Evolutionary conservation across 2,113 vertebrate genomes (phyloP).

Genomic region (Harpagus bidentatus): DNA sequence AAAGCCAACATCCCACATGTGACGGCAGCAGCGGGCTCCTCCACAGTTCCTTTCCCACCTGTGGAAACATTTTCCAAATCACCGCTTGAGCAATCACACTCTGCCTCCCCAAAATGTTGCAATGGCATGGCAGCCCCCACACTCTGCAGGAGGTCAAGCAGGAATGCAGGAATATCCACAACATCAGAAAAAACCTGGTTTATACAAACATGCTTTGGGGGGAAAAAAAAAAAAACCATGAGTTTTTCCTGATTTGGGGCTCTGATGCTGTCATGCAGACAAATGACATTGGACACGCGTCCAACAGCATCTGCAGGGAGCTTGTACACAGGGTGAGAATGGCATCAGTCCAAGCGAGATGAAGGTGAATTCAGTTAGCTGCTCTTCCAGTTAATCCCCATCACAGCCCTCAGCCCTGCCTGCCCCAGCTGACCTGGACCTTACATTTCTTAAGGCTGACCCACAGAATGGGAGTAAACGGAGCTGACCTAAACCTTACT

Average conservation of each 20-base stretch:
- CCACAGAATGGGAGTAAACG: neutral
- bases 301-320: neutral
- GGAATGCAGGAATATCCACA: neutral
- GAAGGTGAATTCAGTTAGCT: neutral
- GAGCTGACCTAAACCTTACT: neutral
- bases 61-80: neutral
- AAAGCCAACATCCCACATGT: neutral
- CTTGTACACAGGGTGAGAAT: neutral
- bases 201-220: neutral
- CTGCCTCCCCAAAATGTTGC: neutral
- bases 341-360: accelerated
- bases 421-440: neutral
- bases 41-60: neutral
- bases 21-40: neutral
- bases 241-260: neutral
- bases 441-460: neutral
- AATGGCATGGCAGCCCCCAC: accelerated
- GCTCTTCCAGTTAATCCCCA: neutral
- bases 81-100: accelerated
- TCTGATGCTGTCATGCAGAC: neutral
- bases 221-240: too few relatives aligned
- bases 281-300: neutral
- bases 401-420: neutral
- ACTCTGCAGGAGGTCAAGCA: neutral
- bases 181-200: neutral